phyloP scores from a whole-genome alignment of 2,113 vertebrate species.

The Colaptes auratus region DNA sequence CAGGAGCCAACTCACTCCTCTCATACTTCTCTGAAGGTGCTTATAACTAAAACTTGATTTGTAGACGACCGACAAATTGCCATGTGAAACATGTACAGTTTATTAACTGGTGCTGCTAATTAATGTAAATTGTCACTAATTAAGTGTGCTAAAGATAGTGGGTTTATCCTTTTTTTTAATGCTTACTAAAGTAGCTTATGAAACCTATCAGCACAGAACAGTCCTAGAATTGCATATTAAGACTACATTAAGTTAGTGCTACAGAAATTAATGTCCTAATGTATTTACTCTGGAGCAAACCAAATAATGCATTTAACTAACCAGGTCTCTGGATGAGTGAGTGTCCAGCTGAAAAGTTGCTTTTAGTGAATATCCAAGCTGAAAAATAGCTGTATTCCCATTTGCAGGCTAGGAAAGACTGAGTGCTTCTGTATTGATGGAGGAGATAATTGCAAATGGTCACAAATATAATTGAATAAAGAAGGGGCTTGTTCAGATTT shows the following conservation, averaged over 20 bases:
- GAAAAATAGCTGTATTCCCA: not conserved
- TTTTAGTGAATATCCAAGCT: slow-evolving; percentile 8
- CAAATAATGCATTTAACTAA: not conserved
- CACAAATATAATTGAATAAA: not conserved
- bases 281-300: slow-evolving; percentile 21
- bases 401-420: not conserved
- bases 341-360: not conserved
- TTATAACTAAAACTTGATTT: not conserved
- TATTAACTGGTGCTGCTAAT: not conserved
- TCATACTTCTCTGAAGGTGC: not conserved
- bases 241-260: slow-evolving; percentile 19
- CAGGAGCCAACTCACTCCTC: not conserved
- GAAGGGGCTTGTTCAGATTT: not conserved
- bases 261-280: not conserved
- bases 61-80: not conserved
- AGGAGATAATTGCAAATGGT: not conserved
- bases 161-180: not conserved
- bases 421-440: not conserved
- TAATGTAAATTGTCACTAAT: not conserved
- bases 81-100: not conserved
- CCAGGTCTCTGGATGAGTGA: not conserved
- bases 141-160: not conserved
- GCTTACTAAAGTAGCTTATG: not conserved
- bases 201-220: not conserved
- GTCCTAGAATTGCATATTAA: not conserved